Conservation (phyloP, 2,888 invertebrate genomes). For the Furcula furcula region DNA sequence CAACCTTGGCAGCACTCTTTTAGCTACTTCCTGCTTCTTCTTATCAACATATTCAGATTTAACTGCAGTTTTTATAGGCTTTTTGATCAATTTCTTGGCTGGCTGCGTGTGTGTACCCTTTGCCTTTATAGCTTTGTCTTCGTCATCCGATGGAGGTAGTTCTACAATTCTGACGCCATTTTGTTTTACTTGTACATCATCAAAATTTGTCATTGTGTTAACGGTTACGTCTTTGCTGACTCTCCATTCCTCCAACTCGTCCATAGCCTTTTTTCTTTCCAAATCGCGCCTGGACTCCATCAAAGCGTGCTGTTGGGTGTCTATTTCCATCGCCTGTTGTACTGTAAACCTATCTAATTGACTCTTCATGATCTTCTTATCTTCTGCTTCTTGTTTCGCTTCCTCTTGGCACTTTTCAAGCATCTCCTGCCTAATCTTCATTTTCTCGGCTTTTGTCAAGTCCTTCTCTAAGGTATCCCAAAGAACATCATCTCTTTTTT, state of each 20-base stretch:
- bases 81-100: constrained; percentile 12
- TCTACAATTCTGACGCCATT: constrained; percentile 45
- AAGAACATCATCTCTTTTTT: constrained; percentile 77
- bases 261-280: constrained; percentile 84
- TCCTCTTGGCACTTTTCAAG: constrained; percentile 79
- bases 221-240: constrained; percentile 27
- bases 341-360: constrained; percentile 80
- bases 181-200: constrained; percentile 13
- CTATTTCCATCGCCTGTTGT: constrained; percentile 73
- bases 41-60: constrained; percentile 61
- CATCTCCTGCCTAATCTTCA: constrained; percentile 78
- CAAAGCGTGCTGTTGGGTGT: constrained; percentile 73
- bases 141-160: constrained; percentile 38
- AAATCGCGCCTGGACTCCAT: constrained; percentile 84
- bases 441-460: constrained; percentile 80
- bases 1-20: constrained; percentile 76
- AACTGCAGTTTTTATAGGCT: constrained; percentile 38
- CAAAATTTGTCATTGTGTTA: constrained; percentile 5
- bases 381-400: constrained; percentile 78
- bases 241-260: constrained; percentile 84
- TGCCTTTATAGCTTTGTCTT: constrained; percentile 16
- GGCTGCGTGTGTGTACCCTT: constrained; percentile 7
- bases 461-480: constrained; percentile 83
- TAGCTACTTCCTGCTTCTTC: constrained; percentile 56
- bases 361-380: constrained; percentile 72